Evolutionary conservation across 2,113 vertebrate genomes (phyloP), one percentile per base, ranked within the genome.

Genomic region (Poeciliopsis turrubarensis): DNA sequence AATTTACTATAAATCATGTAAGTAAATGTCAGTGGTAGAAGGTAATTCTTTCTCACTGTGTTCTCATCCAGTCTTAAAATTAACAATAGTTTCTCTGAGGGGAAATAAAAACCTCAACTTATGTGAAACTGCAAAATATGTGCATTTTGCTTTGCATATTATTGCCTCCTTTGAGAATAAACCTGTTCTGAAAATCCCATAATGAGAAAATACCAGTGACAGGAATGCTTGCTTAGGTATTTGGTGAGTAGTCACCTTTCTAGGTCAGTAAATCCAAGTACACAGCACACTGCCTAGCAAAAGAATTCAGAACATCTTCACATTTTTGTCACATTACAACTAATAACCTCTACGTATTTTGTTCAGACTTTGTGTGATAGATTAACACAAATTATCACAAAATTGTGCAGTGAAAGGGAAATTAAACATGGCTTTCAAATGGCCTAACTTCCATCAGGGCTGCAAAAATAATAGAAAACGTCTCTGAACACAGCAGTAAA

Each of bases 401-500:
- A 37, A 37, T 37, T 37, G 11, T 37, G 34, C 34, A 37, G 34
- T 12, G 34, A 11, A 44, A 44, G 41, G 41, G 17, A 44, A 44
- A 44, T 44, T 44, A 44, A 44, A 44, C 15, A 17, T 44, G 41
- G 4, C 41, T 44, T 44, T 44, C 41, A 44, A 17, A 44, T 44
- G 15, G 13, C 15, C 15, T 44, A 44, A 14, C 2, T 29, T 63
- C 64, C 10, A 60, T 37, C 22, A 65, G 15, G 66, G 65, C 54
- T 68, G 64, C 27, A 34, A 78, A 84, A 85, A 29, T 64, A 68
- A 76, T 63, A 29, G 51, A 70, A 34, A 81, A 39, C 27, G 60
- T 54, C 75, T 82, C 30, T 79, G 69, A 75, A 61, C 69, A 72
- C 66, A 82, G 39, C 77, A 39, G 65, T 81, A 63, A 37, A 84